These are phyloP conservation scores for Taenioides sp. DNA, from an alignment of 2,797 vertebrate genomes.

Conservation along the genomic window DNA sequence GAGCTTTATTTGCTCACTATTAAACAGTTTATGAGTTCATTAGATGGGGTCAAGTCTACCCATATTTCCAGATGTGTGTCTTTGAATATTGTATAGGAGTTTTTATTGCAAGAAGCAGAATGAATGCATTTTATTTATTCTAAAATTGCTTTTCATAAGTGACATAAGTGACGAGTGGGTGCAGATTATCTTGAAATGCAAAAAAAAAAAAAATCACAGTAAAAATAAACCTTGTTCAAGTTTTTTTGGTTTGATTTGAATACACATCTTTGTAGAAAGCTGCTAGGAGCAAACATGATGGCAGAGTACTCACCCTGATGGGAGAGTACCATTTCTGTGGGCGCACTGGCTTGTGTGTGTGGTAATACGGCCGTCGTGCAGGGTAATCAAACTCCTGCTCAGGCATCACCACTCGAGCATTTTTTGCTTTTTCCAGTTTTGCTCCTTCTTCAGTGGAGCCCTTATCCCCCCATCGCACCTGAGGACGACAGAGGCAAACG, in stretches of 20 bases:
- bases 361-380: constrained; percentile 77
- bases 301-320: constrained; percentile 84
- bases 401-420: constrained; percentile 93
- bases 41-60: constrained; percentile 1
- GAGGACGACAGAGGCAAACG: constrained; percentile 18
- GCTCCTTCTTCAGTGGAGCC: constrained; percentile 98
- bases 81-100: constrained; percentile 18
- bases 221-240: constrained; percentile 10
- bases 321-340: constrained; percentile 94
- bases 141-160: constrained; percentile 44
- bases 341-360: constrained; percentile 71
- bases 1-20: neutral
- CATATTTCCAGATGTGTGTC: constrained; percentile 22
- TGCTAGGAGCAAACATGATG: neutral
- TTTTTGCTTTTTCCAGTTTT: constrained; percentile 96
- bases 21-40: constrained; percentile 13
- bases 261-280: neutral
- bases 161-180: constrained; percentile 65
- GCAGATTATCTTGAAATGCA: neutral
- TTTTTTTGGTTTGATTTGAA: constrained; percentile 1
- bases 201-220: constrained; percentile 56
- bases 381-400: constrained; percentile 86
- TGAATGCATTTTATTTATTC: constrained; percentile 42
- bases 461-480: constrained; percentile 98
- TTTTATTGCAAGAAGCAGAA: constrained; percentile 26